Base-by-base conservation (phyloP, 2,113 vertebrate genomes). In the Mastomys natalensis region DNA sequence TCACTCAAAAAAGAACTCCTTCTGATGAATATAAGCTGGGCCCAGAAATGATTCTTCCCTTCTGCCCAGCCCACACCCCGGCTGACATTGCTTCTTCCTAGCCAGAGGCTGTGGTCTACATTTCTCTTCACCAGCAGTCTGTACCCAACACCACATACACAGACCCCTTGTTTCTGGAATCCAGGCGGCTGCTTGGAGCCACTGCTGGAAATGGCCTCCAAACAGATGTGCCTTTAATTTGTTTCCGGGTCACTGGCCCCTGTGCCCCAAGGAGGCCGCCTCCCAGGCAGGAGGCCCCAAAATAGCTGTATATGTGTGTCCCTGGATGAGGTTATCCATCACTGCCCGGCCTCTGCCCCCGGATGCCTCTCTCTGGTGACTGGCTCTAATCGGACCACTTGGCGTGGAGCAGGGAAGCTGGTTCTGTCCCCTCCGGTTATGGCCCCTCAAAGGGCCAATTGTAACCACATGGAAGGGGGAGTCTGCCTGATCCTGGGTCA, bases 141-240 rank as follows among this genome's bases (percentile, higher is more conserved):
- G 74, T 1, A 43, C 90, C 90, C n/a, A 48, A 58, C 74, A 21
- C 91, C 81, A n/a, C 95, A 95, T 87, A 97, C 94, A 97, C 95
- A 98, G 98, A 98, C 98, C 99, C 99, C 98, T 97, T 98, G 98
- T 99, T 99, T 98, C 98, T 98, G 97, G 97, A 97, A 98, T 88
- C 98, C 98, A 95, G 97, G 94, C 97, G 93, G 97, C 98, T 97
- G 98, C 98, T 98, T 97, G 98, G 98, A 98, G 98, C 91, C 98
- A 96, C 97, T 95, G 98, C 98, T 98, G 97, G 97, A 98, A 98
- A 98, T 88, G 92, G 97, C 97, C 98, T 97, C 97, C 98, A 98
- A 99, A 99, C 99, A 99, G 98, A 98, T 99, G 99, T 99, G 99
- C 98, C 98, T 99, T 99, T 99, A 98, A 99, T 98, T 98, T 98